A percentile compares a stretch with the other conserved stretches of the same genome.
Evolutionary conservation across 2,888 invertebrate species (phyloP).

Genomic region (Anthrax anthrax): DNA sequence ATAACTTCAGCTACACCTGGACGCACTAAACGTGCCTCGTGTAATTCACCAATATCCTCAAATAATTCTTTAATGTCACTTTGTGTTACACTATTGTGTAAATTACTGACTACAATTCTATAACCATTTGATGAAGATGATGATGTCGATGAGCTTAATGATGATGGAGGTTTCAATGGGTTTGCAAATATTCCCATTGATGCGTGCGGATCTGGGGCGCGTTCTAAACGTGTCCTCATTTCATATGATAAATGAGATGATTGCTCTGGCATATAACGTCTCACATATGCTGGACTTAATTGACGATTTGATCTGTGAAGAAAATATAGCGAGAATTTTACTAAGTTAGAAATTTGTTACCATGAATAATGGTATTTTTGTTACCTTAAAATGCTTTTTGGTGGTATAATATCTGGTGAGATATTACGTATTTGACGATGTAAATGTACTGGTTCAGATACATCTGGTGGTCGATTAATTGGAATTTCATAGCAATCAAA

Average conservation of each 20-base stretch:
- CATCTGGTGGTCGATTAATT: constrained; percentile 4
- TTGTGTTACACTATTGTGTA: constrained; percentile 72
- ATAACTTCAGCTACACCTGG: constrained; percentile 86
- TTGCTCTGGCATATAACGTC: constrained; percentile 21
- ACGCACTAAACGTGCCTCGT: constrained; percentile 69
- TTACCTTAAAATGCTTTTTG: constrained; percentile 16
- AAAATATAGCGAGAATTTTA: not conserved
- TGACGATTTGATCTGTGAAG: constrained; percentile 9
- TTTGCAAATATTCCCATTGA: constrained; percentile 34
- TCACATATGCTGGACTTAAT: constrained; percentile 18
- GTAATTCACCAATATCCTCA: constrained; percentile 78
- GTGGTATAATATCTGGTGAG: constrained; percentile 19
- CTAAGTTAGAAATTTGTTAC: not conserved
- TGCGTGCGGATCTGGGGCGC: constrained; percentile 27
- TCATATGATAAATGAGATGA: constrained; percentile 30
- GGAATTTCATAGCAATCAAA: constrained; percentile 30
- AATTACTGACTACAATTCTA: constrained; percentile 80
- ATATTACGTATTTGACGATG: constrained; percentile 23
- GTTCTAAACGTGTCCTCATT: constrained; percentile 29
- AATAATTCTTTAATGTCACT: constrained; percentile 89
- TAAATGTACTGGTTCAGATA: constrained; percentile 10
- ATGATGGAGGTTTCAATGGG: constrained; percentile 10
- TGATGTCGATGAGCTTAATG: constrained; percentile 2
- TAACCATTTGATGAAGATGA: constrained; percentile 40
- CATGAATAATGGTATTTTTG: not conserved